phyloP scores from a whole-genome alignment of 2,888 invertebrate genomes.

The Mycalesis mineus region DNA sequence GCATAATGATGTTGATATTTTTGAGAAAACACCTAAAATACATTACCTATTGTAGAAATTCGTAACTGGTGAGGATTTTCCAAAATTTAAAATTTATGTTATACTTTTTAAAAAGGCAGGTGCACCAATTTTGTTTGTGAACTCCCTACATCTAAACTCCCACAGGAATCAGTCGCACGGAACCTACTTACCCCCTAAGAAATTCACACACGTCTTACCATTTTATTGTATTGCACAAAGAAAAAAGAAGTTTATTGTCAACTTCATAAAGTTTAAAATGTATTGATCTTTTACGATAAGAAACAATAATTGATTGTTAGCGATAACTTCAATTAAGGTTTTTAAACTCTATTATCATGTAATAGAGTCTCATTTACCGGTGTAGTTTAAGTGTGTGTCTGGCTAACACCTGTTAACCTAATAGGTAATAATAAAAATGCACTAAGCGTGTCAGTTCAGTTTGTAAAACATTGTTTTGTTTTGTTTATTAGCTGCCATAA shows the following conservation, averaged over 20 bases:
- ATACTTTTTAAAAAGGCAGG: neutral
- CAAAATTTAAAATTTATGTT: too few relatives aligned
- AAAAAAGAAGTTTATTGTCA: neutral
- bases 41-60: too few relatives aligned
- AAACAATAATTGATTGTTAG: neutral
- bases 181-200: slow-evolving; percentile 35
- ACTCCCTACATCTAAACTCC: slow-evolving; percentile 37
- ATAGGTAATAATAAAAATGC: neutral
- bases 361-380: neutral
- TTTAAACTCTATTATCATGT: neutral
- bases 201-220: neutral
- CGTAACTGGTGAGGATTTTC: too few relatives aligned
- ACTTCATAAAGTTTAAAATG: neutral
- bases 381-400: neutral
- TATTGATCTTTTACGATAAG: neutral
- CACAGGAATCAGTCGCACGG: slow-evolving; percentile 47
- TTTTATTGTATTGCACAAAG: neutral
- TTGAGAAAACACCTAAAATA: too few relatives aligned
- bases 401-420: neutral
- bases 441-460: neutral
- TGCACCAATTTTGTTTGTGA: slow-evolving; percentile 17
- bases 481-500: neutral
- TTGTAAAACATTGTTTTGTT: neutral
- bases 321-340: neutral
- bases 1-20: too few relatives aligned